phyloP scores from a whole-genome alignment of 1,140 invertebrate species.

The Drosophila nebulosa region DNA sequence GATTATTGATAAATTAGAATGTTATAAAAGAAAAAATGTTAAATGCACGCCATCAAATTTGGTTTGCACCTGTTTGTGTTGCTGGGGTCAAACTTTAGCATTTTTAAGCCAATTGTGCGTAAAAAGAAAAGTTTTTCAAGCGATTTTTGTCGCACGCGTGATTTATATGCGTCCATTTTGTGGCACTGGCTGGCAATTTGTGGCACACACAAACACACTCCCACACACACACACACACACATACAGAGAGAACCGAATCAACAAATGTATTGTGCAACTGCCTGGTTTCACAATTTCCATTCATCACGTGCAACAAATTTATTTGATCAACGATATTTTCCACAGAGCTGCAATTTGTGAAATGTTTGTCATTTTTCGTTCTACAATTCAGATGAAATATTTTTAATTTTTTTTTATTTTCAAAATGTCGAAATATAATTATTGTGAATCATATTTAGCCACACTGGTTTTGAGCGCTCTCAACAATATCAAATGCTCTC shows the following conservation, averaged over 20 bases:
- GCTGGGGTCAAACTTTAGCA: not conserved
- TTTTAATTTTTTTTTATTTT: too few relatives aligned
- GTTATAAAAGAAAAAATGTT: too few relatives aligned
- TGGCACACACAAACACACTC: not conserved
- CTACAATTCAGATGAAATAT: not conserved
- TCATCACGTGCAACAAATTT: slow-evolving; percentile 64
- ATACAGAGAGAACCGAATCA: slow-evolving; percentile 40
- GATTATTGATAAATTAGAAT: too few relatives aligned
- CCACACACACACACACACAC: not conserved
- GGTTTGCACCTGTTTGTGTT: slow-evolving; percentile 21
- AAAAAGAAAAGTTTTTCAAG: slow-evolving; percentile 29
- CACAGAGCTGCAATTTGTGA: not conserved
- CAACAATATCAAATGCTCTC: not conserved
- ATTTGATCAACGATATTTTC: slow-evolving; percentile 10
- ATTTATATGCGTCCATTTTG: slow-evolving; percentile 63
- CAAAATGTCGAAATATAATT: not conserved
- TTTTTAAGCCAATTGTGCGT: slow-evolving; percentile 56
- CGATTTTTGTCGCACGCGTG: slow-evolving; percentile 54
- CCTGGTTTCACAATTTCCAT: slow-evolving; percentile 29
- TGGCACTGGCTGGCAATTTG: slow-evolving; percentile 44
- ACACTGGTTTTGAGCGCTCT: not conserved
- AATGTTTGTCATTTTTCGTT: not conserved
- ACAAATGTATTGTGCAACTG: slow-evolving; percentile 53
- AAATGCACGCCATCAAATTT: not conserved
- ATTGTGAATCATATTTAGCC: not conserved